Base-by-base conservation (phyloP, 1,140 invertebrate species). In the Harpegnathos saltator region DNA sequence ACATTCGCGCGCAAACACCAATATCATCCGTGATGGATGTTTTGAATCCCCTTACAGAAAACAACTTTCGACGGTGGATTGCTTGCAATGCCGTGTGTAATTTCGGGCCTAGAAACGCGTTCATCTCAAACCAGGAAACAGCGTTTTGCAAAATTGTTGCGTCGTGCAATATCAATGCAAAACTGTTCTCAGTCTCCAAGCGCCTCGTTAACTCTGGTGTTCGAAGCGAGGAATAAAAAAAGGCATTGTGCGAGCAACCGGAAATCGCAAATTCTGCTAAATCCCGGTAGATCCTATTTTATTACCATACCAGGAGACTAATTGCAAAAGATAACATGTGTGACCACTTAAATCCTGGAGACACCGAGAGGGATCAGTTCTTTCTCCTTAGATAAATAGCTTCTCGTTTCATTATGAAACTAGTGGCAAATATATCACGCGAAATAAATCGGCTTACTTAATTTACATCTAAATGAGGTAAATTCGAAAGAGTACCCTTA, bases 11-110 rank as follows among this genome's bases (percentile, higher is more conserved):
- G 22, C 33, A 75, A 83, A 75, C 29, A 80, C 9, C 33, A 14
- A 80, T 71, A 44, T 56, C 29, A 48, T 69, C 9, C 52, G 52
- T 80, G 65, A 80, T 69, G 52, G 33, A 78, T 80, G 65, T 71
- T 78, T 54, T 58, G 65, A 80, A 80, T 58, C 52, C 52, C 22
- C 33, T 59, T 58, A 26, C 33, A 38, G 52, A 71, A 80, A 80
- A 71, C 33, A 48, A 80, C 29, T 80, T 58, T 69, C 22, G 52
- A 71, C 24, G 58, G 54, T 33, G 9, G n/a, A 69, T 71, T 5
- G 33, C 17, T 69, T 59, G 52, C 71, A 63, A 7, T 38, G 11
- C 19, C 15, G 19, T 12, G 17, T 68, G 58, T 56, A 69, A 80
- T 69, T 80, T 71, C 22, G 58, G 44, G 22, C 26, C n/a, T 59